A percentile compares a stretch with the other conserved stretches of the same genome.
Conservation (phyloP, 2,888 invertebrate species). For the Pantelozetes paolii region DNA sequence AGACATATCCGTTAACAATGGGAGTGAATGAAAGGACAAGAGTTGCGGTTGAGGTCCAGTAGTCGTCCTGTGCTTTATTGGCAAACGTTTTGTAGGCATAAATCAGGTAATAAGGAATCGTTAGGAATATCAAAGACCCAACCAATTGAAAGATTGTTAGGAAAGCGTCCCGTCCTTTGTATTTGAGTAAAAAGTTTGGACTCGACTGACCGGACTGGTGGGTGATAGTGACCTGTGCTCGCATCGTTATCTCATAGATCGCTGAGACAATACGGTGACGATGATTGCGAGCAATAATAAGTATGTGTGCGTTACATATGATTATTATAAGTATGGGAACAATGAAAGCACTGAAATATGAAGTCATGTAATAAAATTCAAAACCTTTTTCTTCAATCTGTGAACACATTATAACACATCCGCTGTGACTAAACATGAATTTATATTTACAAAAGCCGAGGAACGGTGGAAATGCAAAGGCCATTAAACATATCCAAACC, state of each 20-base stretch:
- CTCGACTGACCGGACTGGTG: constrained; percentile 42
- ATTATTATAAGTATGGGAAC: constrained; percentile 49
- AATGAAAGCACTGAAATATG: constrained; percentile 48
- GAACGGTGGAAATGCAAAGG: constrained; percentile 47
- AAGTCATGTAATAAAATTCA: constrained; percentile 46
- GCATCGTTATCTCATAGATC: constrained; percentile 75
- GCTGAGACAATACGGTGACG: constrained; percentile 77
- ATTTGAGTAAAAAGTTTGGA: constrained; percentile 64
- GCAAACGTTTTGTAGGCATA: constrained; percentile 63
- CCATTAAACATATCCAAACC: constrained; percentile 57
- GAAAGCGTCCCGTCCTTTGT: constrained; percentile 60
- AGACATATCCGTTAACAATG: constrained; percentile 69
- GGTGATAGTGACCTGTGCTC: constrained; percentile 60
- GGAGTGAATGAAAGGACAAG: constrained; percentile 67
- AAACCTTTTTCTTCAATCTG: constrained; percentile 16
- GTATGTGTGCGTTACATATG: constrained; percentile 51
- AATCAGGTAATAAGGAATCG: constrained; percentile 69
- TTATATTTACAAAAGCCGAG: constrained; percentile 43
- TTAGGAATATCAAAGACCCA: constrained; percentile 66
- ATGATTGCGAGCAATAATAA: constrained; percentile 63
- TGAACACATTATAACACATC: constrained; percentile 15
- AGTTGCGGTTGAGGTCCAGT: constrained; percentile 56
- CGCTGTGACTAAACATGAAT: constrained; percentile 34
- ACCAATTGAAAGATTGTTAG: constrained; percentile 68
- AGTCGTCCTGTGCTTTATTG: constrained; percentile 42